A percentile compares a stretch with the other conserved stretches of the same genome.
Evolutionary conservation across 1,140 invertebrate species (phyloP).

Genomic region (Proctacanthus coquilletti): DNA sequence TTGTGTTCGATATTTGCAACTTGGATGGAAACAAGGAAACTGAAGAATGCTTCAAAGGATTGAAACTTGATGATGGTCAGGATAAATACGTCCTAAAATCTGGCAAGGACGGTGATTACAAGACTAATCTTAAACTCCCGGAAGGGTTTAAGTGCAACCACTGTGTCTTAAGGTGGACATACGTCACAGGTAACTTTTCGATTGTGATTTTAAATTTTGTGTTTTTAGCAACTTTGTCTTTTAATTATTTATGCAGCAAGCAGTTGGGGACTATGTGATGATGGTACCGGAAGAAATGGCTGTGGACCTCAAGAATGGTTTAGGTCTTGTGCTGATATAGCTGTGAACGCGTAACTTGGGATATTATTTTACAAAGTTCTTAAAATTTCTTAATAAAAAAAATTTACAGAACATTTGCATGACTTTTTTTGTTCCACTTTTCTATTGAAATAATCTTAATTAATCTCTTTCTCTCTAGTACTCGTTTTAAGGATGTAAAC

Average conservation of each 20-base stretch:
- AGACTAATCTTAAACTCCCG: not conserved
- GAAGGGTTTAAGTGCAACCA: conserved; percentile 16
- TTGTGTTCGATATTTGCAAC: conserved; percentile 35
- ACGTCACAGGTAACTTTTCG: conserved; percentile 25
- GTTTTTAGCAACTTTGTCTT: conserved; percentile 37
- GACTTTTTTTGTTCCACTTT: no score
- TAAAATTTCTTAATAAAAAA: not conserved
- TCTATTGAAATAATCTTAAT: no score
- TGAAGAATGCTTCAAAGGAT: not conserved
- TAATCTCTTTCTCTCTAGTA: no score
- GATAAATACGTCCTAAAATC: not conserved
- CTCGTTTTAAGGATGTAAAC: no score
- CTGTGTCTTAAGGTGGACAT: conserved; percentile 17
- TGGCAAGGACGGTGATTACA: not conserved
- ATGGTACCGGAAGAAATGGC: conserved; percentile 26
- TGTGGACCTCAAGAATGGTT: conserved; percentile 48
- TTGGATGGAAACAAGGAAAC: conserved; percentile 10
- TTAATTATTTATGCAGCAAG: conserved; percentile 26
- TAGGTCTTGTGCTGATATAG: conserved; percentile 43
- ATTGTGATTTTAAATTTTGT: no score
- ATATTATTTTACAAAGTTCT: conserved; percentile 1
- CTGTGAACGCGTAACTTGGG: not conserved
- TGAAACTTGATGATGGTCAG: not conserved
- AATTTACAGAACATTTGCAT: not conserved
- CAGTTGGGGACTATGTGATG: conserved; percentile 32